A percentile compares a stretch with the other conserved stretches of the same genome.
Evolutionary conservation across 2,888 invertebrate species (phyloP).

Genomic region (Nemotelus pantherinus): DNA sequence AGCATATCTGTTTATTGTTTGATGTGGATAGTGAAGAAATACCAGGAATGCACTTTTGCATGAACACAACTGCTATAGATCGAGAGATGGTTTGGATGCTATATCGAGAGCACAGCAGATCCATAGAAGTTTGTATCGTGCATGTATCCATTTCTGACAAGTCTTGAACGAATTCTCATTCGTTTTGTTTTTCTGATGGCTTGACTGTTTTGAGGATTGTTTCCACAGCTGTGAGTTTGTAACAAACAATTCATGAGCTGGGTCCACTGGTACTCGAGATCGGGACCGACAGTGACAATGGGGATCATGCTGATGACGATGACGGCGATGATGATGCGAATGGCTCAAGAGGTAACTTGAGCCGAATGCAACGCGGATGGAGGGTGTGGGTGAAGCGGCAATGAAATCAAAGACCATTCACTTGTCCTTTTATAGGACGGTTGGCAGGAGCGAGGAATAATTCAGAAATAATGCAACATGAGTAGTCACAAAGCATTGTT

Average conservation of each 20-base stretch:
- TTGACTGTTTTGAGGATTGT: no score
- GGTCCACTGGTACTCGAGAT: constrained; percentile 8
- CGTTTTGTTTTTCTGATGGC: constrained; percentile 7
- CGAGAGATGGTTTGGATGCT: no score
- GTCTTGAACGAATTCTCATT: constrained; percentile 19
- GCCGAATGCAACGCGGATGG: background rate
- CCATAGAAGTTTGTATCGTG: no score
- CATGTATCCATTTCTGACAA: constrained; percentile 14
- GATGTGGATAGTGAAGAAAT: constrained; percentile 5
- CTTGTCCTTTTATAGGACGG: constrained; percentile 29
- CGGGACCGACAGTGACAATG: background rate
- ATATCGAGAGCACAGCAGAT: no score
- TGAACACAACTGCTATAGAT: background rate
- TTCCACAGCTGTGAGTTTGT: no score
- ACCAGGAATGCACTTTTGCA: constrained; percentile 14
- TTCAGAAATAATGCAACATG: constrained; percentile 22
- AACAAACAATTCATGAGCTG: no score
- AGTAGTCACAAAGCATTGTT: background rate
- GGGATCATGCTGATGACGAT: background rate
- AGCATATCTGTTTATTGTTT: constrained; percentile 12
- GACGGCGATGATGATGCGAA: background rate
- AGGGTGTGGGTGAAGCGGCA: constrained; percentile 21
- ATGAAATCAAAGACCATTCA: constrained; percentile 27
- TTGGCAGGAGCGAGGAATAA: background rate
- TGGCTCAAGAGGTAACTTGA: constrained; percentile 1